Evolutionary conservation across 2,113 vertebrate species (phyloP).

Genomic region (Tautogolabrus adspersus): DNA sequence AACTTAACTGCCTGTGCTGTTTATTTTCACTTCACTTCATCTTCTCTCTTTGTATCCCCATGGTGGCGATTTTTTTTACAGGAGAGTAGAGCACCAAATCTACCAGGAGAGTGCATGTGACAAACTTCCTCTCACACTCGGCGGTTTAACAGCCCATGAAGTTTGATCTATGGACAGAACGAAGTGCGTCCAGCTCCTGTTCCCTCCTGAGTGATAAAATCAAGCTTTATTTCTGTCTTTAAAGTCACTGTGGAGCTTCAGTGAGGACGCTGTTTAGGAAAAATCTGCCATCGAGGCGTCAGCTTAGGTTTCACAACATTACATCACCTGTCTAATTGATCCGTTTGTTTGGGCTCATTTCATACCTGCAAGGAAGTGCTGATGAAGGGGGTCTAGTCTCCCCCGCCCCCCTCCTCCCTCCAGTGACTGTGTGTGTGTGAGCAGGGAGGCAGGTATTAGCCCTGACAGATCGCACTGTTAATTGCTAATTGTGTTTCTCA

Average conservation of each 20-base stretch:
- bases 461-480: conserved; percentile 87
- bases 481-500: conserved; percentile 90
- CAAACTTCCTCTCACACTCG: conserved; percentile 30
- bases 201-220: conserved; percentile 44
- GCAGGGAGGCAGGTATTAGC: conserved; percentile 81
- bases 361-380: conserved; percentile 75
- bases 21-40: conserved; percentile 45
- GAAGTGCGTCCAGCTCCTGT: conserved; percentile 26
- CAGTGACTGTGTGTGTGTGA: conserved; percentile 34
- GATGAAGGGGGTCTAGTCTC: conserved; percentile 65
- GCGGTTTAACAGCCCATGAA: conserved; percentile 29
- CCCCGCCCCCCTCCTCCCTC: conserved; percentile 1
- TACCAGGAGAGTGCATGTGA: conserved; percentile 38
- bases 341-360: conserved; percentile 71
- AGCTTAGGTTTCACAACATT: conserved; percentile 75
- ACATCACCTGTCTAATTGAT: conserved; percentile 79
- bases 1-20: conserved; percentile 37
- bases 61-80: conserved; percentile 28
- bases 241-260: conserved; percentile 57
- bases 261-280: conserved; percentile 30
- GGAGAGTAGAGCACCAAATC: conserved; percentile 43
- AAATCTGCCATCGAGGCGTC: conserved; percentile 59
- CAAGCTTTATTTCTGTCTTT: conserved; percentile 38
- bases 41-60: conserved; percentile 40
- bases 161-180: conserved; percentile 25